Conservation (phyloP, 2,888 invertebrate genomes). For the Erebia ligea region DNA sequence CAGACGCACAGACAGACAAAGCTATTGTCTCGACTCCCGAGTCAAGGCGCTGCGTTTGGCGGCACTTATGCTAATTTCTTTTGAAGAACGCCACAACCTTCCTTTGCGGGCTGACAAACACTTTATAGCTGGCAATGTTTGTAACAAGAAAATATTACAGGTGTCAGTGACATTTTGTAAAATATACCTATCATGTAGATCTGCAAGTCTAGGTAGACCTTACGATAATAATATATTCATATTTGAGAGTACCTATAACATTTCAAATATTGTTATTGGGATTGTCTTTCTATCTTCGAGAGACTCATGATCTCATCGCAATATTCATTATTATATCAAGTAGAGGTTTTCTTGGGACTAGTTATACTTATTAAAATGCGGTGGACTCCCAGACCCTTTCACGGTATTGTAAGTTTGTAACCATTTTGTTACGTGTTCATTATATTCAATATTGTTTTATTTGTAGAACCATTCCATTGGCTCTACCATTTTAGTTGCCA, state of each 20-base stretch:
- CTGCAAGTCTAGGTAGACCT: background rate
- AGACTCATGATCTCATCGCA: too few relatives aligned
- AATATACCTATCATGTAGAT: background rate
- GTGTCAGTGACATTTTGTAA: slow-evolving; percentile 29
- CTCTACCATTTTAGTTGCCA: too few relatives aligned
- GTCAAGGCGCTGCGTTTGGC: slow-evolving; percentile 61
- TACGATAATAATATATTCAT: too few relatives aligned
- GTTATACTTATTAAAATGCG: background rate
- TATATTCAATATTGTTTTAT: too few relatives aligned
- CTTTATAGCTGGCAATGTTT: slow-evolving; percentile 66
- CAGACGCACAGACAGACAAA: slow-evolving; percentile 74
- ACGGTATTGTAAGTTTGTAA: too few relatives aligned
- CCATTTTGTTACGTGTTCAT: too few relatives aligned
- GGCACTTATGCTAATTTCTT: slow-evolving; percentile 79
- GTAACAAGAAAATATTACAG: slow-evolving; percentile 36
- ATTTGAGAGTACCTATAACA: too few relatives aligned
- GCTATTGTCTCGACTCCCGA: slow-evolving; percentile 75
- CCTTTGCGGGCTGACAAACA: slow-evolving; percentile 62
- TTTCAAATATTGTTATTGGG: too few relatives aligned
- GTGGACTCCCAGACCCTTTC: background rate
- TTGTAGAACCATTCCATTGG: too few relatives aligned
- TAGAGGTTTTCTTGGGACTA: too few relatives aligned
- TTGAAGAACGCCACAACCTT: slow-evolving; percentile 66
- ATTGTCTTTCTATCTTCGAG: too few relatives aligned
- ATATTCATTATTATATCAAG: too few relatives aligned